Evolutionary conservation across 2,797 vertebrate species (phyloP).

Genomic region (Rhincodon typus): DNA sequence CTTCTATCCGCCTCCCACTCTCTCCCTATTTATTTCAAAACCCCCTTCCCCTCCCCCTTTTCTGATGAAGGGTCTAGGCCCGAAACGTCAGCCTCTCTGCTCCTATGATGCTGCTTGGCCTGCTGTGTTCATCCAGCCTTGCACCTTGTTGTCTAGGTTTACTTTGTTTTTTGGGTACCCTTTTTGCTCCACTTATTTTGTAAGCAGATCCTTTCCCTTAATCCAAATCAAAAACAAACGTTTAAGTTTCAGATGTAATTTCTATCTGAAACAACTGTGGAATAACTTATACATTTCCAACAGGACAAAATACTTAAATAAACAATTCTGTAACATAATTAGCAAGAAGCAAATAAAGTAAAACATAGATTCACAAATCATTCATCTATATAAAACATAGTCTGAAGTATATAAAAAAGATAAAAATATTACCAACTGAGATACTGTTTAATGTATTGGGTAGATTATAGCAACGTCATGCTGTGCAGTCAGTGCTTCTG

Average conservation of each 20-base stretch:
- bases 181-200: not conserved
- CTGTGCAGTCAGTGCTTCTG: not conserved
- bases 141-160: too few species aligned
- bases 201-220: not conserved
- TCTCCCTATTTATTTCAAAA: too few species aligned
- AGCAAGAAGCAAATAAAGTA: not conserved
- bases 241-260: not conserved
- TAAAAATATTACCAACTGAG: not conserved
- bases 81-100: too few species aligned
- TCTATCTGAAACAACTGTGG: not conserved
- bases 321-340: not conserved
- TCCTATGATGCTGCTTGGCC: too few species aligned
- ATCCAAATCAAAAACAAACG: not conserved
- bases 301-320: not conserved
- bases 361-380: not conserved
- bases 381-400: not conserved
- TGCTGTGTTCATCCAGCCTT: too few species aligned
- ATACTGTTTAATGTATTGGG: not conserved
- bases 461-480: not conserved
- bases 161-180: not conserved
- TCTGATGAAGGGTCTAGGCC: too few species aligned
- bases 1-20: too few species aligned
- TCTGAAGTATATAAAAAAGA: not conserved
- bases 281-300: not conserved
- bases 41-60: too few species aligned